Percentiles rank a stretch among this genome's conserved stretches.
These are phyloP conservation scores for Brachirus orientalis DNA, from an alignment of 2,113 vertebrate genomes.

Conservation along the genomic window DNA sequence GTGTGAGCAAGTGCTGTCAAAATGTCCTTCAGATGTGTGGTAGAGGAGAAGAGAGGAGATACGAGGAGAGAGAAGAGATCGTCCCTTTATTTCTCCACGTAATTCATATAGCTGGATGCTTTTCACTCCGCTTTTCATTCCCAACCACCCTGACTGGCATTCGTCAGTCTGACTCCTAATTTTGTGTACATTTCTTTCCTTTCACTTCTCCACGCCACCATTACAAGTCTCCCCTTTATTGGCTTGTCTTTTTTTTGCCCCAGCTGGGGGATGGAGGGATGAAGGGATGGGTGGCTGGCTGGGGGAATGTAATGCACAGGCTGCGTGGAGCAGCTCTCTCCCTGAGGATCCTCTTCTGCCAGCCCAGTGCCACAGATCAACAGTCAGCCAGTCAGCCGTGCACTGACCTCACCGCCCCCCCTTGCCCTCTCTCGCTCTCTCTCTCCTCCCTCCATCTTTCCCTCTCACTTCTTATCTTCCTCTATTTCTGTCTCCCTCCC, in stretches of 20 bases:
- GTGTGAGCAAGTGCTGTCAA: conserved; percentile 10
- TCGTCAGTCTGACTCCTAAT: no score
- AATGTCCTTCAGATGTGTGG: conserved; percentile 22
- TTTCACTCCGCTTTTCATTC: no score
- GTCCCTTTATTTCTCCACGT: not conserved
- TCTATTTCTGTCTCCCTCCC: conserved; percentile 64
- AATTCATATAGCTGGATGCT: not conserved
- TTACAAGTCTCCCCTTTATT: conserved; percentile 23
- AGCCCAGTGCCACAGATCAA: conserved; percentile 80
- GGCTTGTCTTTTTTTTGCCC: conserved; percentile 49
- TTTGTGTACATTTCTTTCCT: conserved; percentile 19
- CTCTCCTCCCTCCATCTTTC: not conserved
- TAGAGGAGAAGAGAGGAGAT: not conserved
- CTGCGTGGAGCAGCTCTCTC: conserved; percentile 65
- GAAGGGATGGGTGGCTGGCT: conserved; percentile 34
- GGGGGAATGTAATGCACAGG: conserved; percentile 50
- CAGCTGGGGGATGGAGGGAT: conserved; percentile 52
- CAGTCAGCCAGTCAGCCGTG: conserved; percentile 79
- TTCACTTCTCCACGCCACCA: conserved; percentile 39
- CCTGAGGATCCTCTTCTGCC: conserved; percentile 75
- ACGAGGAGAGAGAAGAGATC: not conserved
- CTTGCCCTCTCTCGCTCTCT: conserved; percentile 39
- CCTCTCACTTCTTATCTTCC: conserved; percentile 57
- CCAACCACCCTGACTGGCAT: no score
- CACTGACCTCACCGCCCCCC: conserved; percentile 74